Evolutionary conservation across 2,888 invertebrate genomes (phyloP).

Genomic region (Silvanus unidentatus): DNA sequence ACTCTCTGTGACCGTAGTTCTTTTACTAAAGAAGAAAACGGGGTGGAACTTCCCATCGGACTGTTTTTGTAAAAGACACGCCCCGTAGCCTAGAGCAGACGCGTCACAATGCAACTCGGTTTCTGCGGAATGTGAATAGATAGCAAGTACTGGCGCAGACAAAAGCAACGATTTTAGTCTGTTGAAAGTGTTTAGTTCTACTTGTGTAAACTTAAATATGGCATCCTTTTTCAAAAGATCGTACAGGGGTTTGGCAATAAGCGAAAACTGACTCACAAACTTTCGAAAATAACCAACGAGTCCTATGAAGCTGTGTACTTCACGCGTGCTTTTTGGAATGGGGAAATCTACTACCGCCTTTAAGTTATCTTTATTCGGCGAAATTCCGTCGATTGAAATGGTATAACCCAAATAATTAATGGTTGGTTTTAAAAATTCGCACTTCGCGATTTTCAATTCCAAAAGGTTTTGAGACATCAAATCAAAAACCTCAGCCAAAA

Average conservation of each 20-base stretch:
- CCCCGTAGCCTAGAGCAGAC: constrained; percentile 29
- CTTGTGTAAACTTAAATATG: constrained; percentile 15
- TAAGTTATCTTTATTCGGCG: background rate
- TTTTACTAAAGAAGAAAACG: constrained; percentile 33
- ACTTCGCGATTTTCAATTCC: constrained; percentile 20
- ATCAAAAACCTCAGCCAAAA: constrained; percentile 9
- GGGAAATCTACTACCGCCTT: constrained; percentile 22
- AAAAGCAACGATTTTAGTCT: constrained; percentile 20
- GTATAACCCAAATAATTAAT: constrained; percentile 10
- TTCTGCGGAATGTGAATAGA: constrained; percentile 28
- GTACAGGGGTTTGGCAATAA: constrained; percentile 24
- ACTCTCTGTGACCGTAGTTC: constrained; percentile 27
- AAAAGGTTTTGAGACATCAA: constrained; percentile 1
- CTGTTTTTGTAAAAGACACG: constrained; percentile 33
- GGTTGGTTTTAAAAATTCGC: constrained; percentile 17
- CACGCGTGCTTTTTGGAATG: constrained; percentile 17
- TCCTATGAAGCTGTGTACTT: constrained; percentile 27
- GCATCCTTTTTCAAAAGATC: constrained; percentile 21
- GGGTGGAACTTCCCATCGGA: constrained; percentile 28
- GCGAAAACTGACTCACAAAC: constrained; percentile 20
- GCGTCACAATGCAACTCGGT: constrained; percentile 38
- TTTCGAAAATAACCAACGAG: constrained; percentile 29
- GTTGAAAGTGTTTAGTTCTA: constrained; percentile 22
- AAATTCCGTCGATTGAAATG: background rate
- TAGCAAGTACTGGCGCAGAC: constrained; percentile 25